Conservation (phyloP, 1,140 invertebrate species). For the Bombyx mandarina region DNA sequence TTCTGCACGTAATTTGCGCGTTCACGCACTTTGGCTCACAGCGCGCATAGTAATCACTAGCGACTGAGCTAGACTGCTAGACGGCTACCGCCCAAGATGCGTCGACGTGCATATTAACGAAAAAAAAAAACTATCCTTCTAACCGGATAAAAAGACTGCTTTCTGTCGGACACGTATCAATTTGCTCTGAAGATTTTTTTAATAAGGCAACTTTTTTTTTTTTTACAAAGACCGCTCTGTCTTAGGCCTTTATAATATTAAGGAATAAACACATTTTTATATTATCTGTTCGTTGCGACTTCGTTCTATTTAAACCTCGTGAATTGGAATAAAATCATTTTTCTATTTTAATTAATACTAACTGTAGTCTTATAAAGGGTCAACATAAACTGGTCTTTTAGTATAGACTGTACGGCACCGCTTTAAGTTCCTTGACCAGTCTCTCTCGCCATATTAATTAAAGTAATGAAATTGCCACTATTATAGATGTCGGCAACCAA, state of each 20-base stretch:
- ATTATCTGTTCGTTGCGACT: not conserved
- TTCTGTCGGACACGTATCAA: not conserved
- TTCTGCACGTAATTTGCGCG: constrained; percentile 5
- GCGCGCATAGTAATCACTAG: constrained; percentile 19
- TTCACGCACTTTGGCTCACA: constrained; percentile 15
- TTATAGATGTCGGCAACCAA: too few species aligned
- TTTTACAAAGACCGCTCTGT: too few species aligned
- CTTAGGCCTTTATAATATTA: too few species aligned
- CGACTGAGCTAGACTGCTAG: constrained; percentile 34
- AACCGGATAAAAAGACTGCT: constrained; percentile 7
- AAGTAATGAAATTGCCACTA: too few species aligned
- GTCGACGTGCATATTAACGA: constrained; percentile 10
- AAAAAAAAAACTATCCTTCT: constrained; percentile 28
- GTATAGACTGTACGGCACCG: too few species aligned
- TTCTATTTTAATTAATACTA: too few species aligned
- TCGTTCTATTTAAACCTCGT: not conserved
- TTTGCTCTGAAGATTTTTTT: not conserved
- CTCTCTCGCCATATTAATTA: too few species aligned
- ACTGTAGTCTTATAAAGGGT: too few species aligned
- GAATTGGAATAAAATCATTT: not conserved
- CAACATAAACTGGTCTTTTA: too few species aligned
- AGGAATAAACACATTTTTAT: not conserved
- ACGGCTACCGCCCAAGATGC: constrained; percentile 37
- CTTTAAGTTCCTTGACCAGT: too few species aligned
- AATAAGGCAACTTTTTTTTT: not conserved